A percentile compares a stretch with the other conserved stretches of the same genome.
Evolutionary conservation across 2,113 vertebrate genomes (phyloP).

Genomic region (Platysteira castanea): DNA sequence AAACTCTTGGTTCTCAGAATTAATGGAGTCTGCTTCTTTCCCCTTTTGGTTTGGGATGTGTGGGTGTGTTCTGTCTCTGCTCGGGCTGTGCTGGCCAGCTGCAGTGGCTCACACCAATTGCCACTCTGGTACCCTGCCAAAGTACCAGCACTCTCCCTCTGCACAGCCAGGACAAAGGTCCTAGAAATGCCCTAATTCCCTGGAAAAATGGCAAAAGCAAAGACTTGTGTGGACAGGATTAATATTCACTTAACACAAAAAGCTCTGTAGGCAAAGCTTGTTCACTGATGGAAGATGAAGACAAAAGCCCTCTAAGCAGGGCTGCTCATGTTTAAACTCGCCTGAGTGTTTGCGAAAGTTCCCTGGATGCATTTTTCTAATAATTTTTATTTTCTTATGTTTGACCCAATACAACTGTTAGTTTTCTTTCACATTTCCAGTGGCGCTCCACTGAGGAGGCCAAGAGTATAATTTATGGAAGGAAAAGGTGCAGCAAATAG

Average conservation of each 20-base stretch:
- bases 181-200: neutral
- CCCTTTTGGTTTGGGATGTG: neutral
- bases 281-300: neutral
- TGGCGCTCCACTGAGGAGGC: rapidly evolving
- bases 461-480: neutral
- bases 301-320: neutral
- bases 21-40: neutral
- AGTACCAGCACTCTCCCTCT: neutral
- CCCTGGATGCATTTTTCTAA: neutral
- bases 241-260: neutral
- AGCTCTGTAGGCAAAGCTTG: neutral
- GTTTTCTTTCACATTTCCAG: neutral
- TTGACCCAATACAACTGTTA: neutral
- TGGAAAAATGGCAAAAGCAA: neutral
- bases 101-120: neutral
- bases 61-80: rapidly evolving
- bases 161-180: neutral
- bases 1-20: neutral
- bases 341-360: neutral
- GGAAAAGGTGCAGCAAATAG: neutral
- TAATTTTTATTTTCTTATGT: neutral
- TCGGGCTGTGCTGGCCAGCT: rapidly evolving
- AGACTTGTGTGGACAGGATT: neutral
- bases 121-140: neutral
- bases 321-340: neutral